Base-by-base conservation (phyloP, 2,113 vertebrate species). In the Coryphaenoides rupestris region DNA sequence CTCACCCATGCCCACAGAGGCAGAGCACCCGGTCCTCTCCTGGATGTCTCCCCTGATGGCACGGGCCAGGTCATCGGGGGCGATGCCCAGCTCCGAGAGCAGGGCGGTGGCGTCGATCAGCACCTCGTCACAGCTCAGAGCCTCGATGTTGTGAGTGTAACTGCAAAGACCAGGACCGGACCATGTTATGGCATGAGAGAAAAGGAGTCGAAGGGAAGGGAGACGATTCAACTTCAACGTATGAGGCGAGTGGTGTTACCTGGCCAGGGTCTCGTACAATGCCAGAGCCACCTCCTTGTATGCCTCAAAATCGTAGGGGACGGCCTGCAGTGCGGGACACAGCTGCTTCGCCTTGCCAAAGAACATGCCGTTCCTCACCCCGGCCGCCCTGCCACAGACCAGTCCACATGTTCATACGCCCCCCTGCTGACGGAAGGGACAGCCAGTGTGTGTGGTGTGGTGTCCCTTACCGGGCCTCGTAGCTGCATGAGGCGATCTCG, bases 401-500 rank as follows among this genome's bases (percentile, higher is more conserved):
- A 12, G 58, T n/a, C n/a, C n/a, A n/a, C n/a, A 40, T 12, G 33
- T 40, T 40, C 9, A 40, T 10, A 40, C 9, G 33, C 33, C 33
- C 9, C 5, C 9, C 33, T 2, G 33, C 9, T 40, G 13, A 40
- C 9, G 33, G 1, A 0, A 40, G 33, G 33, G 13, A 12, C 13
- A 40, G 17, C 9, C 0, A 23, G n/a, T 24, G 40, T 46, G 52
- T 47, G 49, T 9, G 19, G 22, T 5, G 21, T 53, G 15, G 26
- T 17, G 13, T 19, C 17, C 1, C 13, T 68, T 87, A 98, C 97
- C 96, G 94, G 67, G 97, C 97, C 88, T 98, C 95, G 21, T 99
- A 99, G 85, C 95, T 99, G 80, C 97, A 99, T 54, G 97, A 99
- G 53, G 97, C 96, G 68, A 99, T 98, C 89, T 99, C 97, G 76